These are phyloP conservation scores for Trachymyrmex septentrionalis DNA, from an alignment of 1,140 invertebrate genomes.

Conservation along the genomic window DNA sequence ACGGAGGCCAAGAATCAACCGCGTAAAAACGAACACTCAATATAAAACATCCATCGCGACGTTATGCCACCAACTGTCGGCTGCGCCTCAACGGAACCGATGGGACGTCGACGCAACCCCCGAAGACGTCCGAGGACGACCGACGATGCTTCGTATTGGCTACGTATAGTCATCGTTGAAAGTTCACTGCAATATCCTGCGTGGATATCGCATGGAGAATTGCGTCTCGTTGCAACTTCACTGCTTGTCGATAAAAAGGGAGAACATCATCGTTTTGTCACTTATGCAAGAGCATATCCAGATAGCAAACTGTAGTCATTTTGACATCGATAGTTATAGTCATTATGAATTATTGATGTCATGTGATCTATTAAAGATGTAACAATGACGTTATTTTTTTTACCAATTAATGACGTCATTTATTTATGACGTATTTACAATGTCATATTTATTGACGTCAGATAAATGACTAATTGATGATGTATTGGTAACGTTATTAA, in stretches of 20 bases:
- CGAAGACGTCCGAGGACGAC: constrained; percentile 70
- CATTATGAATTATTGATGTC: too few species aligned
- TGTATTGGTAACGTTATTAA: too few species aligned
- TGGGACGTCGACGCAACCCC: constrained; percentile 64
- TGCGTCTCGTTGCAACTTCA: not conserved
- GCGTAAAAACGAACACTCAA: not conserved
- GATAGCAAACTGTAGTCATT: too few species aligned
- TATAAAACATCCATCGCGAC: constrained; percentile 75
- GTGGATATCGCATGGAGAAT: not conserved
- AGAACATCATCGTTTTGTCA: not conserved
- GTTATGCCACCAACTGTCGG: constrained; percentile 75
- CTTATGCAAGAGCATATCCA: not conserved
- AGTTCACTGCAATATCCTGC: constrained; percentile 37
- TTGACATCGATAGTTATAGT: too few species aligned
- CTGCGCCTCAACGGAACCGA: constrained; percentile 61
- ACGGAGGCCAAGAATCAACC: not conserved
- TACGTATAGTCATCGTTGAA: constrained; percentile 5
- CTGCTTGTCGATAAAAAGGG: not conserved
- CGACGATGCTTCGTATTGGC: constrained; percentile 57
- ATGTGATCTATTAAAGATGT: too few species aligned
- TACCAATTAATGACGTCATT: too few species aligned
- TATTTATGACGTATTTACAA: too few species aligned
- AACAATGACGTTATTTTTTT: too few species aligned
- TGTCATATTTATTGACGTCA: too few species aligned
- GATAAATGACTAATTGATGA: too few species aligned